Evolutionary conservation across 2,888 invertebrate species (phyloP).

Genomic region (Drosophila nr. medialis): DNA sequence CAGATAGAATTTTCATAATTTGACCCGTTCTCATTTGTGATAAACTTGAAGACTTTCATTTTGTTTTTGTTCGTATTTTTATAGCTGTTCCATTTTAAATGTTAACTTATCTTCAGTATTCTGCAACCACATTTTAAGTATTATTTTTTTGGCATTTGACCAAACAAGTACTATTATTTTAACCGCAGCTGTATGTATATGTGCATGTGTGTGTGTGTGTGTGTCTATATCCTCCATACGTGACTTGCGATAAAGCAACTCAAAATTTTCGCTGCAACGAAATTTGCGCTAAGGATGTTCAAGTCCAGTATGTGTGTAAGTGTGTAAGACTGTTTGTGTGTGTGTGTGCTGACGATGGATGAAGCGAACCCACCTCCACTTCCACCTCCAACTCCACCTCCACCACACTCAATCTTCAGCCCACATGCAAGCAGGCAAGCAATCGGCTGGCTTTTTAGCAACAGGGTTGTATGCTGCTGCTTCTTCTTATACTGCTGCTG

Average conservation of each 20-base stretch:
- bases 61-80: neutral
- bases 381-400: conserved; percentile 4
- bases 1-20: too few relatives aligned
- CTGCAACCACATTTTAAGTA: neutral
- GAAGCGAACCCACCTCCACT: conserved; percentile 40
- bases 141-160: neutral
- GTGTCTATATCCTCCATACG: conserved; percentile 44
- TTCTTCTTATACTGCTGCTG: conserved; percentile 10
- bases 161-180: neutral
- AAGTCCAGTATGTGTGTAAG: conserved; percentile 49
- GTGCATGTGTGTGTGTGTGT: conserved; percentile 33
- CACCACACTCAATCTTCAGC: conserved; percentile 13
- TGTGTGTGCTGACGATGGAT: conserved; percentile 37
- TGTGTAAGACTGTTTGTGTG: conserved; percentile 19
- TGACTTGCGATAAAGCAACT: conserved; percentile 74
- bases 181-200: conserved; percentile 18
- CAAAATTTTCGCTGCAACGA: conserved; percentile 74
- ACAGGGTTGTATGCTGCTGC: conserved; percentile 29
- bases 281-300: conserved; percentile 74
- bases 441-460: conserved; percentile 59
- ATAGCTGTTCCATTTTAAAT: neutral
- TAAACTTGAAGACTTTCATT: neutral
- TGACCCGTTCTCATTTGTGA: neutral
- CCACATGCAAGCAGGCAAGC: conserved; percentile 8
- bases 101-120: neutral